Percentiles rank a stretch among this genome's conserved stretches.
Conservation (phyloP, 2,797 vertebrate genomes). For the Nannoperca australis region DNA sequence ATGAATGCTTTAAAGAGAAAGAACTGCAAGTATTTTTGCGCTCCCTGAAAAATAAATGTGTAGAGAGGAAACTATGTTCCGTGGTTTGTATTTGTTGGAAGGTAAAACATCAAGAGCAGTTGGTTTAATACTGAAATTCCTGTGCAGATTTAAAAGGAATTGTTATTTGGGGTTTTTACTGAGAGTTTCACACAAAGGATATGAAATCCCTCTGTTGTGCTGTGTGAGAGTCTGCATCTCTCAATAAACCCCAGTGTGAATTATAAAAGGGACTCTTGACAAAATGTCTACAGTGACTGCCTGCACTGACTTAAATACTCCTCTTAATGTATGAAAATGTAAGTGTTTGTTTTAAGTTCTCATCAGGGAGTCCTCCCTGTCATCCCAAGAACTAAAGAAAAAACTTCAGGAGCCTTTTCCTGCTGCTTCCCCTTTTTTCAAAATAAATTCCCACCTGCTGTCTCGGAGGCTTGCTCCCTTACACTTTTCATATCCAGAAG, state of each 20-base stretch:
- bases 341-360: neutral
- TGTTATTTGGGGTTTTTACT: slow-evolving; percentile 19
- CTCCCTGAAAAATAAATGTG: slow-evolving; percentile 22
- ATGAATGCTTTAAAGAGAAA: slow-evolving; percentile 20
- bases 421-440: neutral
- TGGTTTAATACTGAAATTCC: slow-evolving; percentile 16
- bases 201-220: slow-evolving; percentile 8
- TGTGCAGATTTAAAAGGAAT: slow-evolving; percentile 30
- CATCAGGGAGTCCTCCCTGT: neutral
- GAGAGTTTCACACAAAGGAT: slow-evolving; percentile 9
- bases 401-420: neutral
- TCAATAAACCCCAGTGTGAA: slow-evolving; percentile 14
- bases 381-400: neutral
- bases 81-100: slow-evolving; percentile 41
- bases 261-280: slow-evolving; percentile 10
- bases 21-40: slow-evolving; percentile 31
- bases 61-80: slow-evolving; percentile 48
- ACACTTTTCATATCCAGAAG: too few species aligned
- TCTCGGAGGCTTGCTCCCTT: neutral
- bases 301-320: neutral
- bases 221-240: too few species aligned
- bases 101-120: slow-evolving; percentile 40
- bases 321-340: neutral
- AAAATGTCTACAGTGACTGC: slow-evolving; percentile 2
- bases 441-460: neutral